Evolutionary conservation across 2,888 invertebrate species (phyloP), one percentile per base, ranked within the genome.

Genomic region (Latheticus oryzae): DNA sequence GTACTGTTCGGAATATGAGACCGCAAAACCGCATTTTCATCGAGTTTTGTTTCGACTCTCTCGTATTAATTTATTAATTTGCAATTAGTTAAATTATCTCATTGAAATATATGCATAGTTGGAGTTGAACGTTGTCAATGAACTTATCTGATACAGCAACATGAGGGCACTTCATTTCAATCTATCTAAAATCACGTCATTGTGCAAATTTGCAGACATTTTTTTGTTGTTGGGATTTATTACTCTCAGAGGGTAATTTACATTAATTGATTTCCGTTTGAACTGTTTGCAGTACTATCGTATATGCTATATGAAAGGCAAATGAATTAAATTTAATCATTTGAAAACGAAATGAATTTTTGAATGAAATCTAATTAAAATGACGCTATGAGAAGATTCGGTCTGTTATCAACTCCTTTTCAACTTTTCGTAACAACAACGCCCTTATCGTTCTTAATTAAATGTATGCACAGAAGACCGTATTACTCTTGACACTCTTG

Each of bases 401-500:
- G 38, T 21, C 38, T 23, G 21, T 38, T 38, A 38, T 38, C 38
- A 13, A 23, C 21, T 5, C 21, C 23, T 21, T 5, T 21, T 13
- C 38, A 16, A 19, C 35, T 43, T 43, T 26, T 32, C 16, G 11
- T 12, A 50, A 50, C 50, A 50, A 50, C 37, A 37, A 38, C 38
- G 38, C 21, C 35, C 50, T 50, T 50, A 50, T 50, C 47, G 16
- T 16, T 50, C 50, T 50, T 50, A 50, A 50, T 50, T 50, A 50
- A 50, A 50, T 50, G 17, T 45, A 45, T 45, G 37, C 50, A 37
- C 17, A 50, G 37, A 28, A 37, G 38, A 38, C 38, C 38, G 38
- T 38, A 38, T 38, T 38, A 21, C 21, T n/a, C n/a, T n/a, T 17
- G 37, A 12, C 50, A 17, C n/a, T n/a, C n/a, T 7, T 26, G 50